Conservation (phyloP, 2,113 vertebrate genomes). For the Microcebus jonahi region DNA sequence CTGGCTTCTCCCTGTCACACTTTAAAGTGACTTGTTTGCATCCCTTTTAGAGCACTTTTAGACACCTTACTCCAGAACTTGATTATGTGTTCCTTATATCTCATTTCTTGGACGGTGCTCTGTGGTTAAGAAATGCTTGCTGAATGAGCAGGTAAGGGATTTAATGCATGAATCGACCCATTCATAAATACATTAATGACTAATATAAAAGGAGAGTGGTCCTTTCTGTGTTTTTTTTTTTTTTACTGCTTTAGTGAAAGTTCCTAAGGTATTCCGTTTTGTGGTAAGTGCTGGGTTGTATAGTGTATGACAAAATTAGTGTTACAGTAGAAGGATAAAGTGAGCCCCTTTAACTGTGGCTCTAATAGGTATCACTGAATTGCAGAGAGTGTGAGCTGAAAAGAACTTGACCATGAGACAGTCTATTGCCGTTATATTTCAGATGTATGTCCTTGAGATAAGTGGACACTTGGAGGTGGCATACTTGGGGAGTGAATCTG, state of each 20-base stretch:
- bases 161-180: background rate
- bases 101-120: background rate
- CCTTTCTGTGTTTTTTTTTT: background rate
- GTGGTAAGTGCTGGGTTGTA: background rate
- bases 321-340: background rate
- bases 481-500: background rate
- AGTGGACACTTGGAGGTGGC: background rate
- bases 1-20: background rate
- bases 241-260: background rate
- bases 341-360: background rate
- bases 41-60: background rate
- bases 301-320: background rate
- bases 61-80: background rate
- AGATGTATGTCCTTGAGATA: background rate
- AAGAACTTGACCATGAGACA: background rate
- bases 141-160: background rate
- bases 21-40: background rate
- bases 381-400: background rate
- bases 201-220: background rate
- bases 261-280: constrained; percentile 1
- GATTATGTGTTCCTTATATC: background rate
- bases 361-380: background rate
- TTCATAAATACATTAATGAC: background rate
- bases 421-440: background rate
- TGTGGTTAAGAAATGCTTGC: background rate